A percentile compares a stretch with the other conserved stretches of the same genome.
phyloP scores from a whole-genome alignment of 2,113 vertebrate species.

The Periophthalmodon schlosseri region DNA sequence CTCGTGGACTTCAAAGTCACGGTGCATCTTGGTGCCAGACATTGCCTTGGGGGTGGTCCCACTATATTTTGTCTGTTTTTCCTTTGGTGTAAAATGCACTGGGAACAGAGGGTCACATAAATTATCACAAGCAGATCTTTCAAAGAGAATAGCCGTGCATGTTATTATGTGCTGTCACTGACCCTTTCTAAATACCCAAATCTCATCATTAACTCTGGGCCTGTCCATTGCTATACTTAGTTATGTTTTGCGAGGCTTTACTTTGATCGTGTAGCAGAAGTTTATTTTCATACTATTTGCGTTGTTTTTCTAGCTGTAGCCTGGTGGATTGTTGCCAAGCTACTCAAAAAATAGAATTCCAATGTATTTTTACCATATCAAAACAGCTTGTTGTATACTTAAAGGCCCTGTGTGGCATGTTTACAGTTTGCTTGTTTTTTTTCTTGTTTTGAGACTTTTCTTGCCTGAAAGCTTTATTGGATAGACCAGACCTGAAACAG shows the following conservation, averaged over 20 bases:
- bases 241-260: background rate
- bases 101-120: background rate
- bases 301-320: background rate
- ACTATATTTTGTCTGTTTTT: slow-evolving; percentile 4
- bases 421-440: no score
- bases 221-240: background rate
- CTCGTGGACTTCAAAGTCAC: background rate
- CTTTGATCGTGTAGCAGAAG: background rate
- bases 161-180: no score
- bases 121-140: background rate
- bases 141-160: background rate
- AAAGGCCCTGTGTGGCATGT: no score
- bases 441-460: no score
- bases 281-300: background rate
- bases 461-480: no score
- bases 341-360: background rate
- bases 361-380: no score
- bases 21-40: slow-evolving; percentile 5
- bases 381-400: no score
- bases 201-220: background rate
- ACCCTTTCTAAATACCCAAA: no score
- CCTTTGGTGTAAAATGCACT: background rate
- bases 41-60: slow-evolving; percentile 2
- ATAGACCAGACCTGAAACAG: no score
- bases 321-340: background rate